phyloP scores from a whole-genome alignment of 37 sponge, comb jelly and placozoan genomes.

The Haliclona indistincta region DNA sequence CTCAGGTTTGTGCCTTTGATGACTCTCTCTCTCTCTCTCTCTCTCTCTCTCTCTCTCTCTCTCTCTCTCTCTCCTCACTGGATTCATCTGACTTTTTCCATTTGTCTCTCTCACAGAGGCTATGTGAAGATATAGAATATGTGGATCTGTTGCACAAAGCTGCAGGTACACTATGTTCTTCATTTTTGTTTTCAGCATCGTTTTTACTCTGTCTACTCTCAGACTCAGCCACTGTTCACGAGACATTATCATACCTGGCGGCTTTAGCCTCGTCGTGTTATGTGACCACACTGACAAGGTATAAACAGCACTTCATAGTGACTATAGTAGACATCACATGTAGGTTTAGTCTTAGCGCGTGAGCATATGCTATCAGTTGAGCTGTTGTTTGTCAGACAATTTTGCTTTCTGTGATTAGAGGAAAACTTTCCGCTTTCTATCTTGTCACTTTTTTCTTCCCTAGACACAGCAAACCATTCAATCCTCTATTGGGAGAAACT shows the following conservation, averaged over 20 bases:
- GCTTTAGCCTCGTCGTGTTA: constrained; percentile 63
- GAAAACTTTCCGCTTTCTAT: background rate
- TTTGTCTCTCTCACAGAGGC: constrained; percentile 39
- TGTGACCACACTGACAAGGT: constrained; percentile 78
- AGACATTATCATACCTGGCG: constrained; percentile 75
- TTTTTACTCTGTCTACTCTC: background rate
- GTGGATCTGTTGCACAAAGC: constrained; percentile 81
- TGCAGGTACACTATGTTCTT: constrained; percentile 52
- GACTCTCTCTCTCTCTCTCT: background rate
- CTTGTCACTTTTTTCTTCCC: background rate
- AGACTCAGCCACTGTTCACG: constrained; percentile 31
- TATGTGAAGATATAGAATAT: constrained; percentile 93
- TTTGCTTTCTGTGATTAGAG: no score
- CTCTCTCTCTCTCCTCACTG: constrained; percentile 35
- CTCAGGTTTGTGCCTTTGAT: constrained; percentile 51
- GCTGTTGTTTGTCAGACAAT: no score
- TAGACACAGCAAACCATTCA: constrained; percentile 95
- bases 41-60: constrained; percentile 11
- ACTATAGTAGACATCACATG: no score
- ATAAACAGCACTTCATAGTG: no score
- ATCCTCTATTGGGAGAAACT: constrained; percentile 95
- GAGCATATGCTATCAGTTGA: no score
- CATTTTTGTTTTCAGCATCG: background rate
- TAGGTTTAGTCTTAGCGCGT: no score
- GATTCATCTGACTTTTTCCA: no score